A percentile compares a stretch with the other conserved stretches of the same genome.
Conservation (phyloP, 2,797 vertebrate genomes). For the Brachyrhaphis roseni region DNA sequence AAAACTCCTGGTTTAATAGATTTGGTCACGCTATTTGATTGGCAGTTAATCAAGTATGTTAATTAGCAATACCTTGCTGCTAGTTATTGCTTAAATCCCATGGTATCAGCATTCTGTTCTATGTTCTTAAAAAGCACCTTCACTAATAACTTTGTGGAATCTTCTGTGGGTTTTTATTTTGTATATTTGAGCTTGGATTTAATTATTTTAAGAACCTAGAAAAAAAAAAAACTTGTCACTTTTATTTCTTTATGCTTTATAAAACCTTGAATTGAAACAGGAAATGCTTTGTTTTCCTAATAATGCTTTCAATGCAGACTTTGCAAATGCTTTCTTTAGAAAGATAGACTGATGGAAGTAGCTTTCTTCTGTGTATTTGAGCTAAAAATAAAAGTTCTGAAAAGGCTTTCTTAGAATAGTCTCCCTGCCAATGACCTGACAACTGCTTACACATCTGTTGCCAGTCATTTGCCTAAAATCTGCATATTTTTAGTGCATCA, state of each 20-base stretch:
- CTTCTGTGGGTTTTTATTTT: background rate
- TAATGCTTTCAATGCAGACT: background rate
- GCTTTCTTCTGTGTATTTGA: background rate
- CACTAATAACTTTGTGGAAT: background rate
- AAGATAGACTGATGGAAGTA: background rate
- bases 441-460: conserved; percentile 39
- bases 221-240: background rate
- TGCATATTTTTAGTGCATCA: conserved; percentile 48
- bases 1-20: background rate
- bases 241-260: background rate
- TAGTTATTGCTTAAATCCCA: background rate
- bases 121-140: background rate
- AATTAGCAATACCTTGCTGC: background rate
- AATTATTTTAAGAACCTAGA: background rate
- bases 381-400: conserved; percentile 3
- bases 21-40: background rate
- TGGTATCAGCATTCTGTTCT: background rate
- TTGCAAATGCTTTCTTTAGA: background rate
- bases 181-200: background rate
- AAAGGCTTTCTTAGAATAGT: conserved; percentile 18
- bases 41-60: background rate
- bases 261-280: background rate
- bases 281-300: background rate
- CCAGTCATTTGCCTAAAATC: conserved; percentile 34
- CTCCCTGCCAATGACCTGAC: conserved; percentile 21